Base-by-base conservation (phyloP, 2,888 invertebrate genomes). In the Prosopocoilus inquinatus region DNA sequence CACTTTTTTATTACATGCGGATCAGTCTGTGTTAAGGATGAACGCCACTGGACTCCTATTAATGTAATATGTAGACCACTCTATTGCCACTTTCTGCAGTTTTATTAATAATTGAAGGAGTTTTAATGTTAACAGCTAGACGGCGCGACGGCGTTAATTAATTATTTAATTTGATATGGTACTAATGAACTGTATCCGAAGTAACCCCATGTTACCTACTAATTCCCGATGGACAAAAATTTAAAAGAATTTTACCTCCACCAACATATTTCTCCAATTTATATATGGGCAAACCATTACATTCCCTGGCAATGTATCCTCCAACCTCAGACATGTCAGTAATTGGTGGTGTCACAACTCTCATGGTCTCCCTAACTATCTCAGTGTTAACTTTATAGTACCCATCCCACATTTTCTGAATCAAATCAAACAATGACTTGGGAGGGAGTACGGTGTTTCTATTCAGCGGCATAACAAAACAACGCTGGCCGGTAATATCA, bases 391-490 rank as follows among this genome's bases (percentile, higher is more conserved):
- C 90, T 69, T 88, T 84, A 73, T 91, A 92, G 72, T 90, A 90
- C 8, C 87, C 87, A 61, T 85, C 84, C 75, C 84, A 84, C 85
- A 93, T 89, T 77, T 91, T 92, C 63, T 83, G 80, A 61, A 94
- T 81, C 11, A 90, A 84, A 80, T 94, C 95, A 64, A 84, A 83
- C 73, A 91, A 83, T 67, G 88, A 89, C 64, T 83, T 85, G 2
- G 96, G 96, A 38, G 89, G 87, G 69, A 91, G 78, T 59, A 94
- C 89, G 53, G 84, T 79, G 33, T 82, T 82, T 32, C 89, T 84
- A 78, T 96, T 90, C 71, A 96, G 79, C 1, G 91, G 89, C 91
- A 95, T 93, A 12, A 94, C 84, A 79, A 95, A 97, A 80, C 97
- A 97, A 28, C 91, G 86, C 50, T 80, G 79, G 13, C 73, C 74